phyloP scores from a whole-genome alignment of 2,888 invertebrate species.

The Caenorhabditis doughertyi region DNA sequence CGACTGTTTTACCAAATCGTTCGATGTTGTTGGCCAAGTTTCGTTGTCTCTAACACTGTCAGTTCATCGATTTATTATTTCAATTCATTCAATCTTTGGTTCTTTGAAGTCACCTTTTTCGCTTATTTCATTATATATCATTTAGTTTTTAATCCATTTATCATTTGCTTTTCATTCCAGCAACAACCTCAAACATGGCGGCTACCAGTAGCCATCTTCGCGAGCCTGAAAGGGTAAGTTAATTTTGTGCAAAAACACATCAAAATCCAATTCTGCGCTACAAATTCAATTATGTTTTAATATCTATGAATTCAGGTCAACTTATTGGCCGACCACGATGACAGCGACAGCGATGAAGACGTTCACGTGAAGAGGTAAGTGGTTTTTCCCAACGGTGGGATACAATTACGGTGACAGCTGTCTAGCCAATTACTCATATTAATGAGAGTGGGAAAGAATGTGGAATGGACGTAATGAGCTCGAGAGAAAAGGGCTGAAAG shows the following conservation, averaged over 20 bases:
- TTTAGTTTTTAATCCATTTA: no score
- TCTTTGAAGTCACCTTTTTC: constrained; percentile 12
- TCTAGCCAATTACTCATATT: neutral
- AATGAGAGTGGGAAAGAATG: neutral
- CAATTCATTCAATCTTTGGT: constrained; percentile 27
- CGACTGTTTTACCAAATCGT: constrained; percentile 46
- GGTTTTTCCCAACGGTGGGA: neutral
- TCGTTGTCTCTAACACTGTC: constrained; percentile 9
- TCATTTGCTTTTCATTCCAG: constrained; percentile 4
- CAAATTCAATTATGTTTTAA: neutral
- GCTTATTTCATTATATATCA: constrained; percentile 11
- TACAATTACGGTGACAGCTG: neutral
- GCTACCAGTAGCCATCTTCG: constrained; percentile 42
- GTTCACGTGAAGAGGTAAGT: constrained; percentile 43
- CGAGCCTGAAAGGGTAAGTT: constrained; percentile 56
- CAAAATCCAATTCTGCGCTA: no score
- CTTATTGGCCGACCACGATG: constrained; percentile 55
- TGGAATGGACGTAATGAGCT: neutral
- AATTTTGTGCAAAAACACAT: neutral
- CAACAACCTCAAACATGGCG: constrained; percentile 19
- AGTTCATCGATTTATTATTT: constrained; percentile 39
- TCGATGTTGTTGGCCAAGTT: constrained; percentile 17
- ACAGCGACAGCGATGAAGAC: constrained; percentile 42
- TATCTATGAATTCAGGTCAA: constrained; percentile 48
- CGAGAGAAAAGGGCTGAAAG: no score